Percentiles rank a stretch among this genome's conserved stretches.
These are phyloP conservation scores for Drosophila teissieri DNA, from an alignment of 1,140 invertebrate genomes.

Conservation along the genomic window DNA sequence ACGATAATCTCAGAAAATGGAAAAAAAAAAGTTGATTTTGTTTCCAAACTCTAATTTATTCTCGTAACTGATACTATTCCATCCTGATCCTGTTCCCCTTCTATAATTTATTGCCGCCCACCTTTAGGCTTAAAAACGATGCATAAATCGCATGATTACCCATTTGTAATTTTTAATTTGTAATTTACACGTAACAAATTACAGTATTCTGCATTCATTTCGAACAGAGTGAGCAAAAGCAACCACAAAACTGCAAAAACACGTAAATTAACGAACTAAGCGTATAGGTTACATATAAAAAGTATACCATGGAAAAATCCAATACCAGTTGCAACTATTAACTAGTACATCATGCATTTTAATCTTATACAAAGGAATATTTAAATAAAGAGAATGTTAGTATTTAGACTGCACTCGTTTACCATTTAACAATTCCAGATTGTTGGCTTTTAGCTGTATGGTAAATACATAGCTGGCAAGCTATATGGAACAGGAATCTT, in stretches of 20 bases:
- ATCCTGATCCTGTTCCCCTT: conserved; percentile 18
- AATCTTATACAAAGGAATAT: conserved; percentile 77
- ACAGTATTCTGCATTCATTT: conserved; percentile 50
- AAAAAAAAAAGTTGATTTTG: conserved; percentile 1
- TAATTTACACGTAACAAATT: conserved; percentile 19
- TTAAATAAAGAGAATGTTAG: conserved; percentile 79
- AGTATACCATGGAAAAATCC: conserved; percentile 72
- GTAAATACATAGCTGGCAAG: no score
- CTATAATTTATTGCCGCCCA: conserved; percentile 72
- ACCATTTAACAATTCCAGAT: no score
- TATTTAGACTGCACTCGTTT: conserved; percentile 41
- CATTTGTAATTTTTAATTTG: conserved; percentile 34
- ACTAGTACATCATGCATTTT: conserved; percentile 74
- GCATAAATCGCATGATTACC: conserved; percentile 18
- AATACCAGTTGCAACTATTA: conserved; percentile 77
- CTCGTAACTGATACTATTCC: conserved; percentile 28
- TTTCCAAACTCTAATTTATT: conserved; percentile 55
- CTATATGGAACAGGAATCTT: not conserved
- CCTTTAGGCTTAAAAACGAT: conserved; percentile 52
- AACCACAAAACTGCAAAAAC: conserved; percentile 54
- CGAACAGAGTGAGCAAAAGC: conserved; percentile 50
- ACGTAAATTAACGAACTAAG: conserved; percentile 44
- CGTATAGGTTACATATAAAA: conserved; percentile 64
- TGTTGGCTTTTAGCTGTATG: no score
- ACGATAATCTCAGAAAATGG: conserved; percentile 60